These are phyloP conservation scores for Suncus etruscus DNA, from an alignment of 2,113 vertebrate species.

Conservation along the genomic window DNA sequence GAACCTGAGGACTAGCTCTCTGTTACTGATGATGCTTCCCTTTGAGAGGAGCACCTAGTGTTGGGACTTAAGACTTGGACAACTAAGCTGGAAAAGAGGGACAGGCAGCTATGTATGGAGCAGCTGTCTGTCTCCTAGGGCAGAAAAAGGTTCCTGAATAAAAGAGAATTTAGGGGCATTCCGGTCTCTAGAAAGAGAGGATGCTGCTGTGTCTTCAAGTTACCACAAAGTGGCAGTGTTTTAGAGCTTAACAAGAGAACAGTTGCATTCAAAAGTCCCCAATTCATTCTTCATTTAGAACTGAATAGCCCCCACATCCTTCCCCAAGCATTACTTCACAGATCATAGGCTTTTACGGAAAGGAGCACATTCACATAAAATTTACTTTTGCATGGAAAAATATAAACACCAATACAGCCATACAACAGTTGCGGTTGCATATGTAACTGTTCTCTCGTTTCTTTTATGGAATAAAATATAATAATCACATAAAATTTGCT, in stretches of 20 bases:
- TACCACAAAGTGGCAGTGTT: slow-evolving; percentile 88
- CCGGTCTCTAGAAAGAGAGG: neutral
- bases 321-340: neutral
- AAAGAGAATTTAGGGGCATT: slow-evolving; percentile 2
- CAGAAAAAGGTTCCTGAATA: neutral
- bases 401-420: neutral
- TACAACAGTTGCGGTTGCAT: neutral
- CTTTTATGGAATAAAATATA: slow-evolving; percentile 10
- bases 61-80: neutral
- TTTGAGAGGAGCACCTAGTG: neutral
- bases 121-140: neutral
- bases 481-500: neutral
- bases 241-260: slow-evolving; percentile 78
- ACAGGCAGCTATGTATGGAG: fast-evolving
- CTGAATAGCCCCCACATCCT: neutral
- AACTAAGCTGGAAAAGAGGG: neutral
- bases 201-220: slow-evolving; percentile 52
- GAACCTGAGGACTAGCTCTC: neutral
- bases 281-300: slow-evolving; percentile 1
- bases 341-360: neutral
- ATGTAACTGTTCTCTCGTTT: neutral
- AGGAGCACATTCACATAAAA: neutral
- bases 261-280: slow-evolving; percentile 29
- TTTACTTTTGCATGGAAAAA: slow-evolving; percentile 28
- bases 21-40: neutral